Evolutionary conservation across 2,113 vertebrate species (phyloP).

Genomic region (Hemiprocne comata): DNA sequence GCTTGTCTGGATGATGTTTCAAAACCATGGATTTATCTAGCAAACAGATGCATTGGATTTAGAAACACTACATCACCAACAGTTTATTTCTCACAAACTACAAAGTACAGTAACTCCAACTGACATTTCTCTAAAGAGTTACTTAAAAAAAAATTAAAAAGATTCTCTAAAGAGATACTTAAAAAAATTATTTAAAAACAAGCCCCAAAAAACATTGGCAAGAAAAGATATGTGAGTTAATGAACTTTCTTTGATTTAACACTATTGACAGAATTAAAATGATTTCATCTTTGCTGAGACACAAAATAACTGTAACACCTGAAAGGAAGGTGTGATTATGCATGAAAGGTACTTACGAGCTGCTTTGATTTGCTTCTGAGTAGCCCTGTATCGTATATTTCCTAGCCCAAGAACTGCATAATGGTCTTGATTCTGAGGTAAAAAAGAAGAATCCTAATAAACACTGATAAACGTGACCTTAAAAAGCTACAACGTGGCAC

Average conservation of each 20-base stretch:
- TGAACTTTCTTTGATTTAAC: not conserved
- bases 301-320: not conserved
- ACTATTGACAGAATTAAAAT: not conserved
- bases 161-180: not conserved
- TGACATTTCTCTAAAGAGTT: not conserved
- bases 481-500: not conserved
- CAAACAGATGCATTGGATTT: slow-evolving; percentile 1
- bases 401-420: slow-evolving; percentile 92
- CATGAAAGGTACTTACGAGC: slow-evolving; percentile 88
- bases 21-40: slow-evolving; percentile 97
- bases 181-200: not conserved
- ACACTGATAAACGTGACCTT: not conserved
- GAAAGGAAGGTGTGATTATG: not conserved
- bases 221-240: not conserved
- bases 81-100: not conserved
- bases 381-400: slow-evolving; percentile 91
- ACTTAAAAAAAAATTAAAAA: not conserved
- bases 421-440: slow-evolving; percentile 95
- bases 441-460: not conserved
- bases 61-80: not conserved
- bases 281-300: not conserved
- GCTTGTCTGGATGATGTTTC: slow-evolving; percentile 98
- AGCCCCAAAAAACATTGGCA: not conserved
- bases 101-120: not conserved
- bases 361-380: slow-evolving; percentile 98